These are phyloP conservation scores for Morphnarchus princeps DNA, from an alignment of 2,113 vertebrate species.

Conservation along the genomic window DNA sequence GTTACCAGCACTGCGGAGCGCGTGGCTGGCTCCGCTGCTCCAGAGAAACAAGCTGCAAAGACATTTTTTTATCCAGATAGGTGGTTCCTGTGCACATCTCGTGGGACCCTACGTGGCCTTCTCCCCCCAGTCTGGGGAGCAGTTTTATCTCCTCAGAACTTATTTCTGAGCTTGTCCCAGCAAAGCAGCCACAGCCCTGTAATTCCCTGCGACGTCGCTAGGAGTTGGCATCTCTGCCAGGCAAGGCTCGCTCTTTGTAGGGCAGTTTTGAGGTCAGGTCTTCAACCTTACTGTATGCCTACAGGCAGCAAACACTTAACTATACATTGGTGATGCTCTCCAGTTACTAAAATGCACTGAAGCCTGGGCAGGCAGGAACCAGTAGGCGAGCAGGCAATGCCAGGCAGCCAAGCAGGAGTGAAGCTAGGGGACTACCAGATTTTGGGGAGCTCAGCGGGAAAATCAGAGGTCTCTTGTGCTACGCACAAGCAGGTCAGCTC, in stretches of 20 bases:
- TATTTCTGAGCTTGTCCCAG: neutral
- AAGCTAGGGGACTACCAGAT: neutral
- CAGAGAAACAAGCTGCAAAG: neutral
- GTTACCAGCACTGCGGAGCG: neutral
- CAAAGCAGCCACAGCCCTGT: neutral
- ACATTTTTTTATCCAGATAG: neutral
- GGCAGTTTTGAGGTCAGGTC: neutral
- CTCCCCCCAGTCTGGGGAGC: neutral
- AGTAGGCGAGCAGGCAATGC: neutral
- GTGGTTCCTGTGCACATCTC: neutral
- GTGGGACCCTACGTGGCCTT: fast-evolving
- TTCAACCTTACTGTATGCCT: neutral
- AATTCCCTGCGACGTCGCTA: neutral
- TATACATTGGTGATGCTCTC: neutral
- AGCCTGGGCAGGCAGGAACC: neutral
- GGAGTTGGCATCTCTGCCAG: neutral
- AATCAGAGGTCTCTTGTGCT: neutral
- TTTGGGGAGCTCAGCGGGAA: neutral
- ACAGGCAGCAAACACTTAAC: neutral
- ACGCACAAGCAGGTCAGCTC: neutral
- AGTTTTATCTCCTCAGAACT: neutral
- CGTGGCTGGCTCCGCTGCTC: neutral
- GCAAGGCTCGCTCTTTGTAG: neutral
- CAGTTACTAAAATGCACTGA: slow-evolving; percentile 2
- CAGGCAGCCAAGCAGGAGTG: neutral